Evolutionary conservation across 2,797 vertebrate genomes (phyloP), one percentile per base, ranked within the genome.

Genomic region (Anableps anableps): DNA sequence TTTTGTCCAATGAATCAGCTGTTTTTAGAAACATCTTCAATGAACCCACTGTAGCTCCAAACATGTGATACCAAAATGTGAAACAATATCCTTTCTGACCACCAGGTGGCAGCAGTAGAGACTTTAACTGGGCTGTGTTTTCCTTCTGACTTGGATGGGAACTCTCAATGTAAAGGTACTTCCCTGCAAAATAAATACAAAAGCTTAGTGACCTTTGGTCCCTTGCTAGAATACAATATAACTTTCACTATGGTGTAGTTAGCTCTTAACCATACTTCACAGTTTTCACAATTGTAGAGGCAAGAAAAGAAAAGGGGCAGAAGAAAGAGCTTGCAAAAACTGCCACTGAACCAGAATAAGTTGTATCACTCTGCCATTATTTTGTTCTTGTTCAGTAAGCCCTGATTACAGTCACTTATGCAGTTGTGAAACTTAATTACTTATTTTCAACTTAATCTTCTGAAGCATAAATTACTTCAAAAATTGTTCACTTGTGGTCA

Each of bases 41-140:
- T 71, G 93, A 92, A 48, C 95, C 95, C 45, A 95, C 90, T 26
- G 94, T 94, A 0, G 95, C 88, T 78, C 96, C 95, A 82, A 93
- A 95, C 95, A 96, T 96, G 85, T 96, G 95, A 86, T 95, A 94
- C 93, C 94, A 95, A 86, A 96, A 92, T n/a, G 80, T 88, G 41
- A 96, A 81, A 76, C 95, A 96, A 88, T 96, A 95, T 66, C 95
- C 96, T 0, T 86, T 47, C 72, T 90, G 80, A 78, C 88, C 94
- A 94, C 92, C 89, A 89, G 93, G 88, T 16, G 94, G 93, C 75
- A 96, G 84, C 79, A 94, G 75, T n/a, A 81, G 79, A 0, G 96
- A 95, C 91, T 94, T 96, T 62, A 96, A 80, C 58, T 89, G 93
- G 71, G 95, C 95, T 31, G 31, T 19, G 1, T 87, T 78, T 7